Evolutionary conservation across 2,113 vertebrate species (phyloP).

Genomic region (Corythornis madagascariensis): DNA sequence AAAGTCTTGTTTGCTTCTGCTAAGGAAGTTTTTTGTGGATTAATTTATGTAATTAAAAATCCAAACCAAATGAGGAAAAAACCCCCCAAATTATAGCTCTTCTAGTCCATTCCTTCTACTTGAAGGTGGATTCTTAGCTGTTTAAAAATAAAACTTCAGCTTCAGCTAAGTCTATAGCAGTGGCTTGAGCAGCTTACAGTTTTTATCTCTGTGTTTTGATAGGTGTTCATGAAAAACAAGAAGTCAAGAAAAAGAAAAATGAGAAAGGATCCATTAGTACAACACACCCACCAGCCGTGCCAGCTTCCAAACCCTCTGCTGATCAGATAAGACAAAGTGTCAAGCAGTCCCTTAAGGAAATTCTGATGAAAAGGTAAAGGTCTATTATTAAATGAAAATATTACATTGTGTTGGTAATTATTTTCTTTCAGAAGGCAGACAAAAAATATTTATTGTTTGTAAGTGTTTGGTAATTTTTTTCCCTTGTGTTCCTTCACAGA

Average conservation of each 20-base stretch:
- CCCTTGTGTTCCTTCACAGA: constrained; percentile 68
- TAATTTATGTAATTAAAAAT: not conserved
- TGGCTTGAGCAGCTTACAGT: not conserved
- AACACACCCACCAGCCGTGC: constrained; percentile 51
- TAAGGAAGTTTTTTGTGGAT: not conserved
- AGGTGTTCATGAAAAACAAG: constrained; percentile 84
- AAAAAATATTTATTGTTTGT: not conserved
- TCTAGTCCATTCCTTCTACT: not conserved
- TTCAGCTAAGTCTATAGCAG: not conserved
- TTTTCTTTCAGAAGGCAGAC: not conserved
- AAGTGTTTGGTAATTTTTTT: not conserved
- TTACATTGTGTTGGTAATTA: not conserved
- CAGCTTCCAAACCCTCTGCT: constrained; percentile 88
- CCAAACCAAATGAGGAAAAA: not conserved
- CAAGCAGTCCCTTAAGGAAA: constrained; percentile 93
- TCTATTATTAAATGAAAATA: not conserved
- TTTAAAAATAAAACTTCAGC: not conserved
- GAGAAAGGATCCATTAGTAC: constrained; percentile 66
- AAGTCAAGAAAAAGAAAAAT: constrained; percentile 83
- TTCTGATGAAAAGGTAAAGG: constrained; percentile 90
- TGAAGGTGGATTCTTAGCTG: not conserved
- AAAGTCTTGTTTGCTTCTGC: not conserved
- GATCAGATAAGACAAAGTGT: constrained; percentile 95
- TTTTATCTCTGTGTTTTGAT: constrained; percentile 30
- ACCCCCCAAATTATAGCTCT: no score